Evolutionary conservation across 2,797 vertebrate genomes (phyloP), one percentile per base, ranked within the genome.

Genomic region (Thunnus albacares): DNA sequence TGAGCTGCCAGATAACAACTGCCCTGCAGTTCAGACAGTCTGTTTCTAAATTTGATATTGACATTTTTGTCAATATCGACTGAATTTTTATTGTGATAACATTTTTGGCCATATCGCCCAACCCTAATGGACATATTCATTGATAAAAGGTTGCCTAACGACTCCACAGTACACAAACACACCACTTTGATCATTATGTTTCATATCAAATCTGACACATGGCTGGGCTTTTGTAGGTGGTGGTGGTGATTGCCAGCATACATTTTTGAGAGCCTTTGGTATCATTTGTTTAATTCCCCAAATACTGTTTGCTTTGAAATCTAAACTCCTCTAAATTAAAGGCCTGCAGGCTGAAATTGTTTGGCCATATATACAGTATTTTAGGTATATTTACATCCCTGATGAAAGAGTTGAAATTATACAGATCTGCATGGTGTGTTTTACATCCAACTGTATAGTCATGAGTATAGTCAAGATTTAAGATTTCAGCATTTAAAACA

Each of bases 1-100:
- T 0, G 4, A 55, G 66, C 85, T 83, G 88, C 70, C 68, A 69
- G 83, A 82, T 28, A 76, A 81, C 77, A 71, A 35, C 69, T 52
- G 66, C 71, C 72, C 78, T 41, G 80, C 56, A 49, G 76, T 77
- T 76, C 75, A 82, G 69, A 80, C 30, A 60, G 56, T 38, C 65
- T 41, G 15, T 81, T 78, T 74, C 74, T 15, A 55, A 33, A 33
- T 33, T 33, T 33, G 30, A 33, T 33, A 33, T 33, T 33, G 30
- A 33, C 30, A 33, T 33, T 33, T 33, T 33, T 33, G 30, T 33
- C 30, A 33, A 33, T 33, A 38, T 38, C 11, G 11, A 38, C 38
- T 38, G 38, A 38, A 38, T 11, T 38, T 11, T 38, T 12, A 38
- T 38, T 38, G 38, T 38, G 38, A 38, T 38, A 38, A 11, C 38